Percentiles rank a stretch among this genome's conserved stretches.
Conservation (phyloP, 2,113 vertebrate species). For the Pao palembangensis region DNA sequence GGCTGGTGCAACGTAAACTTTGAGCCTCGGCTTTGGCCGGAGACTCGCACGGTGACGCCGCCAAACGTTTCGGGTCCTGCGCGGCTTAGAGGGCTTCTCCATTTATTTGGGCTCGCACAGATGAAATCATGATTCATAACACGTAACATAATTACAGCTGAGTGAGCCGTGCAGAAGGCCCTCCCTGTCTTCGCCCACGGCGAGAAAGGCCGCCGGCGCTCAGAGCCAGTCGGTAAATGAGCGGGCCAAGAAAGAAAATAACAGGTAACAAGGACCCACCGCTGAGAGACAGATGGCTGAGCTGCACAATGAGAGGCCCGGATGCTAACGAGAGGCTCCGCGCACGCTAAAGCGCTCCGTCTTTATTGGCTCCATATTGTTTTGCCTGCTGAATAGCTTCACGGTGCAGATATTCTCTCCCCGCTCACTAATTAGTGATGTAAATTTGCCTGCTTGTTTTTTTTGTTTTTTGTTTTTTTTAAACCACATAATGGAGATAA, state of each 20-base stretch:
- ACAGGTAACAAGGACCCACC: conserved; percentile 73
- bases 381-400: conserved; percentile 43
- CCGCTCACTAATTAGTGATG: conserved; percentile 31
- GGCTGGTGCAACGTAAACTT: conserved; percentile 57
- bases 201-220: conserved; percentile 52
- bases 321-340: conserved; percentile 41
- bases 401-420: conserved; percentile 26
- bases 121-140: no score
- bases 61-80: background rate
- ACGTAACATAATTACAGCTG: no score
- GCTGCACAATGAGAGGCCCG: conserved; percentile 62
- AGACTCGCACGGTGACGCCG: conserved; percentile 18
- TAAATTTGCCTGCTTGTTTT: conserved; percentile 4
- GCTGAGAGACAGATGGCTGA: conserved; percentile 72
- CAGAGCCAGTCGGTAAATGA: conserved; percentile 54
- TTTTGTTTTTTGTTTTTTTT: background rate
- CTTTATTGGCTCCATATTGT: conserved; percentile 47
- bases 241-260: conserved; percentile 63
- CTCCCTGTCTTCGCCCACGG: background rate
- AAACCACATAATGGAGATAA: background rate
- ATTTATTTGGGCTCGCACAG: no score
- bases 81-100: no score
- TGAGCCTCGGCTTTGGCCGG: conserved; percentile 31
- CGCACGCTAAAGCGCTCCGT: conserved; percentile 19
- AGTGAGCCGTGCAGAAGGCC: background rate